A percentile compares a stretch with the other conserved stretches of the same genome.
These are phyloP conservation scores for Carettochelys insculpta DNA, from an alignment of 2,113 vertebrate genomes.

Conservation along the genomic window DNA sequence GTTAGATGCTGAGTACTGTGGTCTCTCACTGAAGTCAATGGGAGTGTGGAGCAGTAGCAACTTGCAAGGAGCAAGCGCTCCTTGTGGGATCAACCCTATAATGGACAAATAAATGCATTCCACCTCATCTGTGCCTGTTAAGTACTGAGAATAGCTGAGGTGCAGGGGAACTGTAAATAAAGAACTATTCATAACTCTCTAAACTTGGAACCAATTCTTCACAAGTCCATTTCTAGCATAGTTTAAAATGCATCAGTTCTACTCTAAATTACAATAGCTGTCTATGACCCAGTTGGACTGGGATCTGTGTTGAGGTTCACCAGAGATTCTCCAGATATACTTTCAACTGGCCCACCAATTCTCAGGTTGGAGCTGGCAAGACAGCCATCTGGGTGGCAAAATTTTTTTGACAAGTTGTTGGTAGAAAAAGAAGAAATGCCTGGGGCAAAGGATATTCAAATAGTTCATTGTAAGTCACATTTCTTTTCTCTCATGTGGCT, in stretches of 20 bases:
- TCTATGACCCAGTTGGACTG: not conserved
- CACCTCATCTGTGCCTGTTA: not conserved
- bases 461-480: not conserved
- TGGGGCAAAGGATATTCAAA: too few relatives aligned
- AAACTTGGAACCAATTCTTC: not conserved
- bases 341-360: not conserved
- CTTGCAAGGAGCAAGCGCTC: not conserved
- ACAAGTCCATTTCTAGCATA: too few relatives aligned
- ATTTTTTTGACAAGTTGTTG: not conserved
- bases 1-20: not conserved
- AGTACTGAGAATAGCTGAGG: not conserved
- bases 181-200: not conserved
- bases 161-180: not conserved
- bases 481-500: slow-evolving; percentile 6
- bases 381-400: not conserved
- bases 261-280: not conserved
- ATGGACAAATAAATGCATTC: not conserved
- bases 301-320: not conserved
- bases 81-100: not conserved
- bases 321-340: not conserved
- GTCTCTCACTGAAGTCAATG: not conserved
- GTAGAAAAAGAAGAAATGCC: not conserved
- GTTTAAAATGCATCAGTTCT: not conserved
- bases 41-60: not conserved
- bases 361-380: not conserved